Conservation (phyloP, 2,113 vertebrate species). For the Falco punctatus region DNA sequence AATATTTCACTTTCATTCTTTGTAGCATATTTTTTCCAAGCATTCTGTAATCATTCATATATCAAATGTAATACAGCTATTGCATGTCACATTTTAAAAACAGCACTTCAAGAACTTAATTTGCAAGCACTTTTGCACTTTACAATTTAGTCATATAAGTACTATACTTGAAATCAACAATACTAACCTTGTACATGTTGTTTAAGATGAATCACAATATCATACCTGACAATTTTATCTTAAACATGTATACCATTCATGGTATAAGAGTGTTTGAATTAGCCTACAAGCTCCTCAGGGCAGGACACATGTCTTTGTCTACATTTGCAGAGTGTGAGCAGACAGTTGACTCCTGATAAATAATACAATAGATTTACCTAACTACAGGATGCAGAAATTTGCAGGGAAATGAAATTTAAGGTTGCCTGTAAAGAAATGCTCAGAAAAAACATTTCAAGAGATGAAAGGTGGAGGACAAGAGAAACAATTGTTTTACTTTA, state of each 20-base stretch:
- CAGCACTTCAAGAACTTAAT: not conserved
- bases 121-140: not conserved
- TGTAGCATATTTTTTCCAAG: not conserved
- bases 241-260: not conserved
- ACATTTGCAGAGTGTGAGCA: not conserved
- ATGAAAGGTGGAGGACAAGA: not conserved
- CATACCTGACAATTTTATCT: not conserved
- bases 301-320: conserved; percentile 22
- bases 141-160: not conserved
- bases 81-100: not conserved
- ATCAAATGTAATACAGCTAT: not conserved
- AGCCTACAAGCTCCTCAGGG: conserved; percentile 3
- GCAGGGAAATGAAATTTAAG: conserved; percentile 34
- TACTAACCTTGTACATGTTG: not conserved
- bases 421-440: conserved; percentile 8
- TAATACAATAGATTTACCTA: conserved; percentile 4
- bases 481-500: not conserved
- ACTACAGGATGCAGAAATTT: conserved; percentile 14
- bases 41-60: not conserved
- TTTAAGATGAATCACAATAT: not conserved
- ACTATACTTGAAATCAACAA: conserved; percentile 2
- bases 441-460: conserved; percentile 6
- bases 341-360: conserved; percentile 38
- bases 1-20: not conserved
- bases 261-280: not conserved